These are phyloP conservation scores for Hippolais icterina DNA, from an alignment of 2,113 vertebrate genomes.

Conservation along the genomic window DNA sequence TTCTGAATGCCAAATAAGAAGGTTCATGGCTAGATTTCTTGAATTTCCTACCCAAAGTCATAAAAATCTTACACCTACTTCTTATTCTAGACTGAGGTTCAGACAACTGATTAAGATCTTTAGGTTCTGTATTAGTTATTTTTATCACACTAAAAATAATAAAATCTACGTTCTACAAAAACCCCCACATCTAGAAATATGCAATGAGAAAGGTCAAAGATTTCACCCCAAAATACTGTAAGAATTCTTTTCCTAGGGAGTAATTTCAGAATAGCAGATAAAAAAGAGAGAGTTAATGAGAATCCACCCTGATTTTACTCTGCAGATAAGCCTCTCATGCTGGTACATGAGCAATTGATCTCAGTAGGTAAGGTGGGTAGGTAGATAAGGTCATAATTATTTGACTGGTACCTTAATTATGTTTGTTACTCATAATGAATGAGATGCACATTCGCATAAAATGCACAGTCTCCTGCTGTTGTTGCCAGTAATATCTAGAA, in stretches of 20 bases:
- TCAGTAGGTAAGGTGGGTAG: not conserved
- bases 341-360: constrained; percentile 17
- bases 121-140: not conserved
- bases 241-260: not conserved
- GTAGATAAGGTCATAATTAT: not conserved
- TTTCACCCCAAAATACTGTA: not conserved
- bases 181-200: not conserved
- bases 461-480: not conserved
- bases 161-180: not conserved
- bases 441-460: constrained; percentile 26
- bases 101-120: not conserved
- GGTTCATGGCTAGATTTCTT: not conserved
- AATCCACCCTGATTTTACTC: not conserved
- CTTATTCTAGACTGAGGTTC: not conserved
- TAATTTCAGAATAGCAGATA: not conserved
- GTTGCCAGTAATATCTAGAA: not conserved
- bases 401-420: not conserved
- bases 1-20: not conserved
- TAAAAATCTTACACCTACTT: not conserved
- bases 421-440: not conserved
- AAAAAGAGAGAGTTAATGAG: not conserved
- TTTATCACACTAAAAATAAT: not conserved
- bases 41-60: not conserved
- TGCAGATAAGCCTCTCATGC: constrained; percentile 6
- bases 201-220: not conserved